Percentiles rank a stretch among this genome's conserved stretches.
These are phyloP conservation scores for Drosophila quasianomalipes DNA, from an alignment of 2,888 invertebrate species.

Conservation along the genomic window DNA sequence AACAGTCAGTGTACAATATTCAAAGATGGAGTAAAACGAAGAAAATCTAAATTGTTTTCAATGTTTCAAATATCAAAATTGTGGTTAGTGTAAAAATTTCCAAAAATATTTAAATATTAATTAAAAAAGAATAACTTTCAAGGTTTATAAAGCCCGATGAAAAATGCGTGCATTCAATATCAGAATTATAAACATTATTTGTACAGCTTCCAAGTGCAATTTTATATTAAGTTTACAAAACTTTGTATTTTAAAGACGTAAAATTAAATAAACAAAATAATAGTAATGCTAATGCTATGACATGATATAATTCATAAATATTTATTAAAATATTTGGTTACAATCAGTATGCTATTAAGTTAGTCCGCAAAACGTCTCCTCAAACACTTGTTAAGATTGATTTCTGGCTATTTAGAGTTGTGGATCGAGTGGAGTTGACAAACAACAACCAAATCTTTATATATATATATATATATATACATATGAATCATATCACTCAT, in stretches of 20 bases:
- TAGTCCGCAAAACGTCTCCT: background rate
- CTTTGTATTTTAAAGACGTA: background rate
- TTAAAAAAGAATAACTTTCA: conserved; percentile 9
- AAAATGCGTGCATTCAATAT: background rate
- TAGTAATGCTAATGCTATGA: background rate
- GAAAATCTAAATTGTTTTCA: conserved; percentile 7
- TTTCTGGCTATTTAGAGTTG: background rate
- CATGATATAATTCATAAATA: background rate
- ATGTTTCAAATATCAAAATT: background rate
- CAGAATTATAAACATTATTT: background rate
- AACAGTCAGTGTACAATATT: conserved; percentile 33
- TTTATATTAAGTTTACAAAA: conserved; percentile 7
- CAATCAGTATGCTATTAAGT: background rate
- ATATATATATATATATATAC: background rate
- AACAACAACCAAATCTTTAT: background rate
- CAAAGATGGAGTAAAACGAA: conserved; percentile 34
- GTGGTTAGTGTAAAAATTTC: background rate
- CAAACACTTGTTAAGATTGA: background rate
- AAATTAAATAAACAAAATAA: conserved; percentile 7
- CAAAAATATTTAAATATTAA: background rate
- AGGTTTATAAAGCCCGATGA: background rate
- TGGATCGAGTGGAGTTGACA: background rate
- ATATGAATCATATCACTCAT: background rate
- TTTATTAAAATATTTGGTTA: background rate
- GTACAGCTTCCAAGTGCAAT: conserved; percentile 11